Evolutionary conservation across 2,888 invertebrate genomes (phyloP).

Genomic region (Ormyrus pomaceus): DNA sequence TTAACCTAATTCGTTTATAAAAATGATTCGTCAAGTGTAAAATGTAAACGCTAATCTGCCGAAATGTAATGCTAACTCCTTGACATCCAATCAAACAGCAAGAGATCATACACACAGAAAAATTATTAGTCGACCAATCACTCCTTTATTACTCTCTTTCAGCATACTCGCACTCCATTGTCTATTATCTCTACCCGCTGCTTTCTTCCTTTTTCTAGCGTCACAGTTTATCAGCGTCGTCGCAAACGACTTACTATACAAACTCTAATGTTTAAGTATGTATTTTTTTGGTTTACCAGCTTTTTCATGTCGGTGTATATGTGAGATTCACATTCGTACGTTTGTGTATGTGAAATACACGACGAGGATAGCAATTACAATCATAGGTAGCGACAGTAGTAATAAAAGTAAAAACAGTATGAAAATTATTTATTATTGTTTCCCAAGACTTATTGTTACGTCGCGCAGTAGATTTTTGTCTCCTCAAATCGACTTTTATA

Average conservation of each 20-base stretch:
- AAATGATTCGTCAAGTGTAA: slow-evolving; percentile 17
- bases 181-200: slow-evolving; percentile 3
- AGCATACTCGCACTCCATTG: slow-evolving; percentile 10
- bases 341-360: slow-evolving; percentile 59
- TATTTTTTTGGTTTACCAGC: slow-evolving; percentile 11
- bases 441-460: slow-evolving; percentile 70
- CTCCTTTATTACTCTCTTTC: background rate
- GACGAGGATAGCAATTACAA: slow-evolving; percentile 60
- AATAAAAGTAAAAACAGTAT: slow-evolving; percentile 73
- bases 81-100: background rate
- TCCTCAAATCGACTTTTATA: background rate
- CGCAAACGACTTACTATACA: slow-evolving; percentile 64
- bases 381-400: slow-evolving; percentile 69
- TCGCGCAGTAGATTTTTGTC: slow-evolving; percentile 39
- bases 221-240: background rate
- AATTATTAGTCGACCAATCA: slow-evolving; percentile 14
- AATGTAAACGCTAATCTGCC: slow-evolving; percentile 3
- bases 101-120: background rate
- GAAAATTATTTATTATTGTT: slow-evolving; percentile 70
- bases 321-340: slow-evolving; percentile 52
- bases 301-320: slow-evolving; percentile 43
- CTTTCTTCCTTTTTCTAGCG: background rate
- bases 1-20: background rate
- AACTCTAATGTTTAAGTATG: slow-evolving; percentile 62
- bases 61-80: background rate